phyloP scores from a whole-genome alignment of 2,888 invertebrate genomes.

The Loripinus fragilis region DNA sequence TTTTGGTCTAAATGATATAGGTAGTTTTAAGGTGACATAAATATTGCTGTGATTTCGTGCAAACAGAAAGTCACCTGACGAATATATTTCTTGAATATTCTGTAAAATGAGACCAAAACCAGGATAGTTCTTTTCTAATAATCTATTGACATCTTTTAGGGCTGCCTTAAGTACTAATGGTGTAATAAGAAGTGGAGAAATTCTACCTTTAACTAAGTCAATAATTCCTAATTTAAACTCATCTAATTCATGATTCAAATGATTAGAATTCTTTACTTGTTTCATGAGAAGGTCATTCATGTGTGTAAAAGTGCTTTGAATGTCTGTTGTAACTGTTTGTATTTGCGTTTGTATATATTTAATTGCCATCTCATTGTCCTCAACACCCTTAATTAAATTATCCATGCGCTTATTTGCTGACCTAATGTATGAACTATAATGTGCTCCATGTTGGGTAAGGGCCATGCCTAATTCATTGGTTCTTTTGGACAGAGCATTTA shows the following conservation, averaged over 20 bases:
- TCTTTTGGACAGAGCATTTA: slow-evolving; percentile 28
- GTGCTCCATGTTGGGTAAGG: neutral
- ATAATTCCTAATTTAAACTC: slow-evolving; percentile 32
- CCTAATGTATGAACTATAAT: slow-evolving; percentile 25
- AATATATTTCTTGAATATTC: neutral
- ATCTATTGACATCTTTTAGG: neutral
- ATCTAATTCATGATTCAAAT: slow-evolving; percentile 17
- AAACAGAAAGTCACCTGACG: too few relatives aligned
- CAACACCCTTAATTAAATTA: slow-evolving; percentile 25
- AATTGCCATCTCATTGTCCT: neutral
- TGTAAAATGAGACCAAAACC: neutral
- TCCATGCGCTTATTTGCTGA: slow-evolving; percentile 18
- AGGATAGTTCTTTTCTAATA: neutral
- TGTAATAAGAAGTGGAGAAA: slow-evolving; percentile 7
- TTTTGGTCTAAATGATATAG: neutral
- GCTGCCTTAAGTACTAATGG: slow-evolving; percentile 20
- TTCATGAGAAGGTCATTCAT: slow-evolving; percentile 24
- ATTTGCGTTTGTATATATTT: slow-evolving; percentile 27
- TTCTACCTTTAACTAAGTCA: slow-evolving; percentile 40
- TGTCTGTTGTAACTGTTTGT: neutral
- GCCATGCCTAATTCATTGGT: neutral
- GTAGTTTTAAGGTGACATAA: neutral
- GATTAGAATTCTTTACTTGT: slow-evolving; percentile 28
- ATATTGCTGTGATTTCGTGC: neutral
- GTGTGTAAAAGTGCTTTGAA: slow-evolving; percentile 10